Conservation (phyloP, 2,888 invertebrate genomes). For the Caenorhabditis sp. region DNA sequence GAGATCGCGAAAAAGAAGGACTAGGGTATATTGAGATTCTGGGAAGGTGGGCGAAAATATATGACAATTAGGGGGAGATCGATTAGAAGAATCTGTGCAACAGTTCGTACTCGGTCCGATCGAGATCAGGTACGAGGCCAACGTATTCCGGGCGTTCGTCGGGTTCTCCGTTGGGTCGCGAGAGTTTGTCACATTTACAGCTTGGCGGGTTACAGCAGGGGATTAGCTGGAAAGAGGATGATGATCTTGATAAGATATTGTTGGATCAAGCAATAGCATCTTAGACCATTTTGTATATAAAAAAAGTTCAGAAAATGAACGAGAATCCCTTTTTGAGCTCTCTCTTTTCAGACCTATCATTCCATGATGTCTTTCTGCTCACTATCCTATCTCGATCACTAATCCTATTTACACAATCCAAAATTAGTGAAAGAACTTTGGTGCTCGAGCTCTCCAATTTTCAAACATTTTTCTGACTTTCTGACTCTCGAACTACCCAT, state of each 20-base stretch:
- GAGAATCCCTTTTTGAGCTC: no score
- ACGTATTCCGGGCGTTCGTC: conserved; percentile 42
- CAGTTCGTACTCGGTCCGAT: conserved; percentile 57
- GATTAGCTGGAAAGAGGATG: conserved; percentile 40
- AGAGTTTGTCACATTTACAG: conserved; percentile 71
- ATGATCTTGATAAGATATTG: no score
- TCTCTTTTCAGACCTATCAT: no score
- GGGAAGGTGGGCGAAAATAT: neutral
- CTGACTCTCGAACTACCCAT: neutral
- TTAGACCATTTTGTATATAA: no score
- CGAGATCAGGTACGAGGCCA: conserved; percentile 38
- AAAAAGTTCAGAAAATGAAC: no score
- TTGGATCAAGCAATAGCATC: no score
- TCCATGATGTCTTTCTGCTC: no score
- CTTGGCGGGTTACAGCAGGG: conserved; percentile 76
- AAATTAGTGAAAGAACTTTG: no score
- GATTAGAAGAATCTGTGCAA: conserved; percentile 51
- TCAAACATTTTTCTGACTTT: conserved; percentile 1
- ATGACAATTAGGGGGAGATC: conserved; percentile 3
- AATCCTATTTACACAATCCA: no score
- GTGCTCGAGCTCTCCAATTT: neutral
- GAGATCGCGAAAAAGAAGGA: conserved; percentile 31
- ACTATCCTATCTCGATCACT: no score
- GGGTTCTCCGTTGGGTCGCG: conserved; percentile 44
- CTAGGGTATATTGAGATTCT: conserved; percentile 33